phyloP scores from a whole-genome alignment of 1,140 invertebrate species.

The Oedothorax gibbosus region DNA sequence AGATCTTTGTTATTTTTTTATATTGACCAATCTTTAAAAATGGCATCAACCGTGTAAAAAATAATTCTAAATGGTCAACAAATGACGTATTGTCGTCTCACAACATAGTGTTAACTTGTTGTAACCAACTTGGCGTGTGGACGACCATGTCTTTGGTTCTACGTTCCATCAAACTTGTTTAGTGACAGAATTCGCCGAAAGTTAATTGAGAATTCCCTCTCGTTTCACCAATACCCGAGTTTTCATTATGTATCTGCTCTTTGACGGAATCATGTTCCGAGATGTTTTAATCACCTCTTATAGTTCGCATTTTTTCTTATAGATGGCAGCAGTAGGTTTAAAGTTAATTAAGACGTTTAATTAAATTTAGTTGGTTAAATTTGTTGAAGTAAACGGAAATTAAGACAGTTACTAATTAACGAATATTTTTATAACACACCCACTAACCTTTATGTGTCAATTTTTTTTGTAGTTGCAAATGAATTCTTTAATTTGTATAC shows the following conservation, averaged over 20 bases:
- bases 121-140: slow-evolving; percentile 35
- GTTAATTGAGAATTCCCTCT: slow-evolving; percentile 23
- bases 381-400: too few relatives aligned
- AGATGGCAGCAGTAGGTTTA: slow-evolving; percentile 20
- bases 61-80: slow-evolving; percentile 30
- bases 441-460: too few relatives aligned
- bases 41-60: slow-evolving; percentile 21
- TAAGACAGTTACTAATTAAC: too few relatives aligned
- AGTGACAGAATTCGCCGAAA: slow-evolving; percentile 23
- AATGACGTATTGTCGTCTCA: slow-evolving; percentile 30
- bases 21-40: background rate
- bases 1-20: background rate
- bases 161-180: slow-evolving; percentile 8
- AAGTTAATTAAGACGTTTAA: too few relatives aligned
- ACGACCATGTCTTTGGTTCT: slow-evolving; percentile 2
- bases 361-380: too few relatives aligned
- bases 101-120: background rate
- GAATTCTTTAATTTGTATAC: too few relatives aligned
- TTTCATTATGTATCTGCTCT: background rate
- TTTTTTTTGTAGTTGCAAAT: too few relatives aligned
- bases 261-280: background rate
- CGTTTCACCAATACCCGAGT: background rate
- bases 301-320: slow-evolving; percentile 8
- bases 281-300: background rate
- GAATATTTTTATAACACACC: too few relatives aligned